Evolutionary conservation across 2,888 invertebrate genomes (phyloP).

Genomic region (Philopedon plagiatum): DNA sequence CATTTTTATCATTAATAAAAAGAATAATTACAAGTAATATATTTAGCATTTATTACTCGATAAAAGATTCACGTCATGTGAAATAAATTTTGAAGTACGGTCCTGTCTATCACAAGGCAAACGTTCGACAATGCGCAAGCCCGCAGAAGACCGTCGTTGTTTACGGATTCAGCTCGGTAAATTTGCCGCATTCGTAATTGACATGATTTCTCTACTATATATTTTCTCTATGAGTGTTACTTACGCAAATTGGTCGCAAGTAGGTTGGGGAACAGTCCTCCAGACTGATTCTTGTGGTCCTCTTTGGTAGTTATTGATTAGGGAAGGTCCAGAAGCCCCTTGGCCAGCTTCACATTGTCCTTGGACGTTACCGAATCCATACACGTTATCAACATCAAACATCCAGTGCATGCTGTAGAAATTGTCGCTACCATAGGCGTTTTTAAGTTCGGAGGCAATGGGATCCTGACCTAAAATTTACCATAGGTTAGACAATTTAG

Average conservation of each 20-base stretch:
- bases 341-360: conserved; percentile 49
- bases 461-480: conserved; percentile 52
- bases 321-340: conserved; percentile 50
- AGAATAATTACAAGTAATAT: too few species aligned
- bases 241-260: conserved; percentile 55
- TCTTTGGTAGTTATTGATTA: conserved; percentile 57
- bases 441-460: conserved; percentile 51
- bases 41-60: too few species aligned
- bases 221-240: too few species aligned
- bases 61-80: too few species aligned
- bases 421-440: conserved; percentile 53
- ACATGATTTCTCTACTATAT: too few species aligned
- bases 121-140: too few species aligned
- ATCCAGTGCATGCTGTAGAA: conserved; percentile 57
- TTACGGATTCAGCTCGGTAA: too few species aligned
- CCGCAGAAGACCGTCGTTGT: too few species aligned
- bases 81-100: too few species aligned
- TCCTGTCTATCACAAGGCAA: too few species aligned
- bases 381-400: conserved; percentile 52
- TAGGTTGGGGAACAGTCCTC: conserved; percentile 57
- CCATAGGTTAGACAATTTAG: not conserved
- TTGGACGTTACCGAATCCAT: conserved; percentile 50
- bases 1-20: too few species aligned
- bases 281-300: conserved; percentile 56
- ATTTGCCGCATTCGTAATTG: too few species aligned